Evolutionary conservation across 2,888 invertebrate species (phyloP).

Genomic region (Pterostichus niger): DNA sequence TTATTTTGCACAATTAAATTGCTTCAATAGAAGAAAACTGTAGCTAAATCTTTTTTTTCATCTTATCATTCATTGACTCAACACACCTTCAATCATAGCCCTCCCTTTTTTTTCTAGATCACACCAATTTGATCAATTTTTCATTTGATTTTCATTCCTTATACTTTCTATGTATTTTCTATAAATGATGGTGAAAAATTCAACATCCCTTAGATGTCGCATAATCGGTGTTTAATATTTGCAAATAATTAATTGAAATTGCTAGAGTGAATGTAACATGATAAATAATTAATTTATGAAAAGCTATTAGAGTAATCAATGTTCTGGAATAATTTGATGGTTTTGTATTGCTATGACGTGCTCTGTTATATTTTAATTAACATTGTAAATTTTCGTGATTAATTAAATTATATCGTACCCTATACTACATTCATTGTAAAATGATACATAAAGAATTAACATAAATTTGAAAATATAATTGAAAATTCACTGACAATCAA

Average conservation of each 20-base stretch:
- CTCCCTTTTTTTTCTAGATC: no score
- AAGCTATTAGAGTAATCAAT: conserved; percentile 22
- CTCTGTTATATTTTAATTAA: conserved; percentile 11
- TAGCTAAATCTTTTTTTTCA: no score
- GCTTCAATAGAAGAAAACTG: no score
- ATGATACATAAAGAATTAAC: not conserved
- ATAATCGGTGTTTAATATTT: not conserved
- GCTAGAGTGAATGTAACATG: not conserved
- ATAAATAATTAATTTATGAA: conserved; percentile 24
- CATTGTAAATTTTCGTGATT: conserved; percentile 7
- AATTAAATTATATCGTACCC: not conserved
- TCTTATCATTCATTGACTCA: no score
- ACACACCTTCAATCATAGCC: no score
- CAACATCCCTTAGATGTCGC: no score
- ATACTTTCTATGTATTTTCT: no score
- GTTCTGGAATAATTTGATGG: conserved; percentile 12
- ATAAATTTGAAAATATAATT: not conserved
- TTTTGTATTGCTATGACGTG: conserved; percentile 15
- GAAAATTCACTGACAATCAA: not conserved
- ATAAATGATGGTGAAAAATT: no score
- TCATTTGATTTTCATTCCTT: no score
- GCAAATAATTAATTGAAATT: conserved; percentile 12
- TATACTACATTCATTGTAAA: not conserved
- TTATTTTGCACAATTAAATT: no score
- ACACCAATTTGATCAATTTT: no score